A percentile compares a stretch with the other conserved stretches of the same genome.
Evolutionary conservation across 2,113 vertebrate genomes (phyloP).

Genomic region (Zootoca vivipara): DNA sequence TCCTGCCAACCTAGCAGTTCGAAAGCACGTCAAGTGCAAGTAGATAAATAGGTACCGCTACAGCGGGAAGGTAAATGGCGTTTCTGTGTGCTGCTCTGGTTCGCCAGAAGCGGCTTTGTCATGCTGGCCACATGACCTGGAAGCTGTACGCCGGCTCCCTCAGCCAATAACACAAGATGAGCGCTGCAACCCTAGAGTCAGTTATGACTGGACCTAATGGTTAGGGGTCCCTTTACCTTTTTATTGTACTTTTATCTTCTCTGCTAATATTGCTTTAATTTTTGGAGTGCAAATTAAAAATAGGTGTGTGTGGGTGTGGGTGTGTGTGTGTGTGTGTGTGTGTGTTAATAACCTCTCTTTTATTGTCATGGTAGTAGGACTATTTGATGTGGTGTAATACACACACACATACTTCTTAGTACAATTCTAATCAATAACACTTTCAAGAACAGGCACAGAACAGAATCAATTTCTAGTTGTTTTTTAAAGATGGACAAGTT

Average conservation of each 20-base stretch:
- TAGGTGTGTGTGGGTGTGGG: neutral
- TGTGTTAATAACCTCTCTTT: slow-evolving; percentile 60
- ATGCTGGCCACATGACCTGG: too few species aligned
- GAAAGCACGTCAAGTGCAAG: too few species aligned
- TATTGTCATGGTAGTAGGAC: slow-evolving; percentile 56
- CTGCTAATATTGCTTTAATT: neutral
- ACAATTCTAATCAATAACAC: slow-evolving; percentile 82
- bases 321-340: neutral
- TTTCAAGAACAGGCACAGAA: slow-evolving; percentile 72
- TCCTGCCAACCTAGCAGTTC: too few species aligned
- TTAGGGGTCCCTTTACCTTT: too few species aligned
- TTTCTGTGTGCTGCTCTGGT: too few species aligned
- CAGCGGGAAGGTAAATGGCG: too few species aligned
- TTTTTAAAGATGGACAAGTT: slow-evolving; percentile 74
- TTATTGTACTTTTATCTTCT: neutral
- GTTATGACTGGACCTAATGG: too few species aligned
- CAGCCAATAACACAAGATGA: too few species aligned
- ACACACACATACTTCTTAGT: slow-evolving; percentile 68
- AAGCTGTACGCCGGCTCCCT: too few species aligned
- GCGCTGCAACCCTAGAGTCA: too few species aligned
- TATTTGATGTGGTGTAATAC: slow-evolving; percentile 75
- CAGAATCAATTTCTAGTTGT: slow-evolving; percentile 76
- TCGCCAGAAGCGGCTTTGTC: too few species aligned
- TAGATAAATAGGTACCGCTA: too few species aligned
- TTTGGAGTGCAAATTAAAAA: neutral